Base-by-base conservation (phyloP, 1,140 invertebrate species). In the Trichoplusia ni region DNA sequence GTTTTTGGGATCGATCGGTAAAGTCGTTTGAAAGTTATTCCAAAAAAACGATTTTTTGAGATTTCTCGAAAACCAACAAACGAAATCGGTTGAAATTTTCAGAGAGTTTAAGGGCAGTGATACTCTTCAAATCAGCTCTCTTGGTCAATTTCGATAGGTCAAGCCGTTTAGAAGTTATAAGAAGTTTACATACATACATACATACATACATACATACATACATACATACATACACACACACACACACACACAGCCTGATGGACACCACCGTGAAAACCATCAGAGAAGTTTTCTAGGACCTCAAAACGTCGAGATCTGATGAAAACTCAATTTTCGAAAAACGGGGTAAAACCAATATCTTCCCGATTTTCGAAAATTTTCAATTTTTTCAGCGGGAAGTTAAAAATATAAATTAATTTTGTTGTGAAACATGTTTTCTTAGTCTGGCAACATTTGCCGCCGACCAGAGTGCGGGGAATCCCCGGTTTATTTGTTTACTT, bases 261-360 rank as follows among this genome's bases (percentile, higher is more conserved):
- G 46, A 49, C 46, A 29, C 7, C 46, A 49, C 16, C 46, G 23
- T 13, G 46, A 7, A 14, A 31, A 31, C 21, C 7, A 7, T 49
- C 46, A 14, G 27, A 13, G 27, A 29, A 29, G 46, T 27, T 49
- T 49, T 27, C 46, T 49, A 31, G 23, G 27, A 49, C 46, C 25
- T 49, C 46, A 14, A 49, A 49, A 49, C 25, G 27, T 49, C 25
- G 27, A 49, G 21, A 49, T 49, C 27, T 49, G 46, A 29, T 31
- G 14, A 49, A 31, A 49, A 49, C 46, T 49, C 46, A 11, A 49
- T 49, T 49, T 49, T 49, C 13, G 46, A 6, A 49, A 49, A 29
- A 31, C 37, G 37, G 14, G 37, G 14, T 38, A 18, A 38, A 38
- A 38, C 11, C 37, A 38, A 16, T 38, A 38, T 16, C 37, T 38